Evolutionary conservation across 23 tunicate genomes (phyloP), one percentile per base, ranked within the genome.

Genomic region (Botrylloides violaceus): DNA sequence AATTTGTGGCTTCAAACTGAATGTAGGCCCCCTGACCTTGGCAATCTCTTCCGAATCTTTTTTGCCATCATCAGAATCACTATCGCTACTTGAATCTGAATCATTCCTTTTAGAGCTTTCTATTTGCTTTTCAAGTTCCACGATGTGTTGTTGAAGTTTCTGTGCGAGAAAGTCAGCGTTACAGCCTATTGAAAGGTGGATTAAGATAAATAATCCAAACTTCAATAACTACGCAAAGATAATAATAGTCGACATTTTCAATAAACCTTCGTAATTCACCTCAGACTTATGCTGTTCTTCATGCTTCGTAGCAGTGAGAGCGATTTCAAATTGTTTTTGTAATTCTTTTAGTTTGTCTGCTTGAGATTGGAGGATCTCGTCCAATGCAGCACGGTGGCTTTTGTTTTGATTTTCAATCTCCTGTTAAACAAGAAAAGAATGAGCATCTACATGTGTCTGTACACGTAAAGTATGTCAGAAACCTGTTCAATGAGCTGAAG

Each of bases 401-500:
- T 29, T 76, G 15, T 83, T 81, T 53, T 87, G 95, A 1, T 26
- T 59, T 23, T 63, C 32, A n/a, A 87, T 75, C 50, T 87, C 95
- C 95, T 87, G 77, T 15, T 0, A 43, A 43, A 43, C 15, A 7
- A 9, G 53, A 43, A 43, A 9, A 15, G 12, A 43, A 43, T 7
- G 53, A 9, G 15, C 53, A 43, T 43, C 15, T 43, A 43, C n/a
- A n/a, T n/a, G n/a, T n/a, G n/a, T n/a, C n/a, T n/a, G n/a, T n/a
- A n/a, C n/a, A n/a, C n/a, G n/a, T n/a, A n/a, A n/a, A n/a, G n/a
- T n/a, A n/a, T n/a, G n/a, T n/a, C 7, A 5, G 57, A 15, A 6
- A 81, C 96, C 87, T 88, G 76, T 57, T 88, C 87, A 43, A 88
- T 88, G 59, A 78, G 83, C 34, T 75, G 64, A 24, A 87, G 70